Evolutionary conservation across 2,113 vertebrate genomes (phyloP), one percentile per base, ranked within the genome.

Genomic region (Hassar affinis): DNA sequence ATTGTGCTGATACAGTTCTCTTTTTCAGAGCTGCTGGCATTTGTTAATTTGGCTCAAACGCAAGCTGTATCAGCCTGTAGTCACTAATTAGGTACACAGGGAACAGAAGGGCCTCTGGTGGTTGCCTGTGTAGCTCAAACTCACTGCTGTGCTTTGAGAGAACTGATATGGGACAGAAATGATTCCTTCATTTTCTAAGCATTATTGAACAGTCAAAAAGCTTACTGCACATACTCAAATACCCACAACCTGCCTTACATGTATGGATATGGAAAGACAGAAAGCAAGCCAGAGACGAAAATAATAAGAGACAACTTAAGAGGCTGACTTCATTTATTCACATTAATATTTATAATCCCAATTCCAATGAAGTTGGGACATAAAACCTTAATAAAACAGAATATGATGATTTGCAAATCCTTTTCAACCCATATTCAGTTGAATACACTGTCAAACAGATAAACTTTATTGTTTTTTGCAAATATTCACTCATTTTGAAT

Each of bases 31-130:
- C 59, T 72, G 18, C 35, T 75, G 78, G 68, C 35, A 45, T 74
- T 78, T 49, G 56, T 38, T 25, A 14, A 17, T 56, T 62, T 59
- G 15, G 51, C 74, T 84, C 11, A 69, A 56, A 64, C 35, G 17
- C 59, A 78, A 86, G 74, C 85, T 86, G 86, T 80, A 86, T 81
- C 82, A 82, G 86, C 76, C 71, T 83, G 79, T 83, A 79, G 78
- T 81, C 68, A 35, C 81, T 93, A 93, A 93, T 93, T 86, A 91
- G 88, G 59, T 87, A 91, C 87, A 1, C 78, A 74, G 91, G 86
- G 92, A 91, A 82, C 82, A 51, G 10, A 75, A 47, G 52, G 78
- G 69, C 27, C 47, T 45, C 89, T 87, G 51, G 49, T 79, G 72
- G 47, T 77, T 51, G 47, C 56, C 35, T 59, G 15, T 51, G 20